phyloP scores from a whole-genome alignment of 1,140 invertebrate species.

The Chironomus tepperi region DNA sequence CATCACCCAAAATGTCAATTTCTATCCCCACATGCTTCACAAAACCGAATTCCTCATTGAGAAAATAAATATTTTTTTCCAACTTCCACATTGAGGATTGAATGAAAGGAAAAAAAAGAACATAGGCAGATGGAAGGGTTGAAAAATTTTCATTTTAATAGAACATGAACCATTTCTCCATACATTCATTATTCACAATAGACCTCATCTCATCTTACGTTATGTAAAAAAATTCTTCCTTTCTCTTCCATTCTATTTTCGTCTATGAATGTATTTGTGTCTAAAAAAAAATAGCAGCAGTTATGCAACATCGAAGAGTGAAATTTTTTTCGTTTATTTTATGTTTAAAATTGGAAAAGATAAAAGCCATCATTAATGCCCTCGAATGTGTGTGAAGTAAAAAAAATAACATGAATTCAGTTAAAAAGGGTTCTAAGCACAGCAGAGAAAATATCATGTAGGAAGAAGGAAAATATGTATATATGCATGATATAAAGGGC shows the following conservation, averaged over 20 bases:
- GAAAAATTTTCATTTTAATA: conserved; percentile 8
- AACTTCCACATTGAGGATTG: too few species aligned
- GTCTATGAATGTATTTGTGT: too few species aligned
- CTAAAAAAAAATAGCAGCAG: background rate
- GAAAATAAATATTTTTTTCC: too few species aligned
- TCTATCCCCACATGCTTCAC: too few species aligned
- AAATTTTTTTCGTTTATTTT: background rate
- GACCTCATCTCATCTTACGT: background rate
- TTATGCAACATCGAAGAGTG: background rate
- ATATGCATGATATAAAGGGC: too few species aligned
- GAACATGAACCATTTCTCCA: background rate
- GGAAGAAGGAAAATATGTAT: too few species aligned
- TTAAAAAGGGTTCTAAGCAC: background rate
- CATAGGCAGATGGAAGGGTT: background rate
- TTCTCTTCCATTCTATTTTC: background rate
- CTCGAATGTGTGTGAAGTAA: background rate
- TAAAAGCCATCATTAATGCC: conserved; percentile 21
- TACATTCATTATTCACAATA: conserved; percentile 4
- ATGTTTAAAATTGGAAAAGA: background rate
- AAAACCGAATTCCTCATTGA: too few species aligned
- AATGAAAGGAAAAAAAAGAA: background rate
- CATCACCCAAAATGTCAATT: too few species aligned
- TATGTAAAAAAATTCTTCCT: background rate
- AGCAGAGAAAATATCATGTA: background rate
- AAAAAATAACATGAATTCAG: background rate